A percentile compares a stretch with the other conserved stretches of the same genome.
Evolutionary conservation across 2,113 vertebrate species (phyloP).

Genomic region (Eulemur macaco): DNA sequence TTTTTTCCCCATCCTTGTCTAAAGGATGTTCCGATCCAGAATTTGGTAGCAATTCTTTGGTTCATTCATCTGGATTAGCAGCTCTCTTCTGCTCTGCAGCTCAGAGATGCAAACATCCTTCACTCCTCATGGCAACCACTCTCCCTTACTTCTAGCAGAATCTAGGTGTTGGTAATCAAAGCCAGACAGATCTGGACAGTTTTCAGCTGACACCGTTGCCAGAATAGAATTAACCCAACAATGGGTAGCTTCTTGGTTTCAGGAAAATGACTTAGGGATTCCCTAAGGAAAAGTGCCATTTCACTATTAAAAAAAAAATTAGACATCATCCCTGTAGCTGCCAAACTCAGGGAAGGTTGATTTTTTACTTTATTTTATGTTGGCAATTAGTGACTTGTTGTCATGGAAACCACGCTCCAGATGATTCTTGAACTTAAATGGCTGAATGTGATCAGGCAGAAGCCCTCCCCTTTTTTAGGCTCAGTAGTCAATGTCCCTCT

Average conservation of each 20-base stretch:
- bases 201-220: conserved; percentile 51
- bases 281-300: conserved; percentile 67
- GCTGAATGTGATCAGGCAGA: conserved; percentile 82
- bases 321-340: conserved; percentile 67
- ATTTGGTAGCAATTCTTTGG: conserved; percentile 64
- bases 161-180: conserved; percentile 67
- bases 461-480: conserved; percentile 66
- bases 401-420: conserved; percentile 86
- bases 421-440: conserved; percentile 86
- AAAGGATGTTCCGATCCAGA: conserved; percentile 72
- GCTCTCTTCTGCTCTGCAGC: conserved; percentile 67
- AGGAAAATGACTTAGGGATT: conserved; percentile 64
- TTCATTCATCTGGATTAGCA: conserved; percentile 62
- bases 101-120: conserved; percentile 75
- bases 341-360: conserved; percentile 81
- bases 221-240: conserved; percentile 70
- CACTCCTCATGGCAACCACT: conserved; percentile 59
- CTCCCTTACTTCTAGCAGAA: conserved; percentile 69
- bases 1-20: conserved; percentile 18
- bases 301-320: conserved; percentile 33
- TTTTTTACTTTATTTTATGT: conserved; percentile 85
- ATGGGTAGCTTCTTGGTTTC: conserved; percentile 32
- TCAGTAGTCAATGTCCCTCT: conserved; percentile 71
- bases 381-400: conserved; percentile 87
- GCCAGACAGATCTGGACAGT: conserved; percentile 50